Percentiles rank a stretch among this genome's conserved stretches.
Conservation (phyloP, 2,888 invertebrate species). For the Neelides folsomi region DNA sequence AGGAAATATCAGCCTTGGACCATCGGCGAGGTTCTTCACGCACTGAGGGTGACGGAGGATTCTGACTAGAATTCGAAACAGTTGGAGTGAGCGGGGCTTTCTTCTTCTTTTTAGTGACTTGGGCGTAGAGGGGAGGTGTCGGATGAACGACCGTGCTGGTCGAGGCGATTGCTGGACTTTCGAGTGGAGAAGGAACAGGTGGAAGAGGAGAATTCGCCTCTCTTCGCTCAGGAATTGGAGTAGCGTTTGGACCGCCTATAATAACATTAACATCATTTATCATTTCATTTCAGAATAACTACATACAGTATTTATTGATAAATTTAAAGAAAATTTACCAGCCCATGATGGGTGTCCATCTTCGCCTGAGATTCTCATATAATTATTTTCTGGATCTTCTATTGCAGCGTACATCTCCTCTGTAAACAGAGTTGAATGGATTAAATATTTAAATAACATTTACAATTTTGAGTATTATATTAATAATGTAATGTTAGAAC, state of each 20-base stretch:
- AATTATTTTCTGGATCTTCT: slow-evolving; percentile 54
- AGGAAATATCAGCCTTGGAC: slow-evolving; percentile 33
- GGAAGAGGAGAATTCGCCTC: slow-evolving; percentile 80
- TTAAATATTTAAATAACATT: background rate
- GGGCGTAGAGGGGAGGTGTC: slow-evolving; percentile 57
- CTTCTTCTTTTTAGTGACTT: slow-evolving; percentile 56
- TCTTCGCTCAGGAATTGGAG: slow-evolving; percentile 77
- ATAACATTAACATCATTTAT: background rate
- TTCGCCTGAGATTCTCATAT: slow-evolving; percentile 33
- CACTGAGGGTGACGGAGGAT: background rate
- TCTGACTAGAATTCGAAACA: slow-evolving; percentile 7
- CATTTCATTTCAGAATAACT: background rate
- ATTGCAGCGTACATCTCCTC: slow-evolving; percentile 87
- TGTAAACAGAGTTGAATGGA: slow-evolving; percentile 35
- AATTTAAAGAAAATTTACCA: slow-evolving; percentile 8
- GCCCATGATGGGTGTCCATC: slow-evolving; percentile 12
- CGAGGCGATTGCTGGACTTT: slow-evolving; percentile 8
- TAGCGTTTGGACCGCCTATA: slow-evolving; percentile 52
- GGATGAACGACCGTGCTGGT: background rate
- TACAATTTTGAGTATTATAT: background rate
- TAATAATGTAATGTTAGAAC: no score
- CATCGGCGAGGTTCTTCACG: slow-evolving; percentile 26
- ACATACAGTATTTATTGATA: background rate
- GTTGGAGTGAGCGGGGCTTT: slow-evolving; percentile 26
- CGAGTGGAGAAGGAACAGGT: slow-evolving; percentile 51